Evolutionary conservation across 2,797 vertebrate genomes (phyloP).

Genomic region (Salmo trutta): DNA sequence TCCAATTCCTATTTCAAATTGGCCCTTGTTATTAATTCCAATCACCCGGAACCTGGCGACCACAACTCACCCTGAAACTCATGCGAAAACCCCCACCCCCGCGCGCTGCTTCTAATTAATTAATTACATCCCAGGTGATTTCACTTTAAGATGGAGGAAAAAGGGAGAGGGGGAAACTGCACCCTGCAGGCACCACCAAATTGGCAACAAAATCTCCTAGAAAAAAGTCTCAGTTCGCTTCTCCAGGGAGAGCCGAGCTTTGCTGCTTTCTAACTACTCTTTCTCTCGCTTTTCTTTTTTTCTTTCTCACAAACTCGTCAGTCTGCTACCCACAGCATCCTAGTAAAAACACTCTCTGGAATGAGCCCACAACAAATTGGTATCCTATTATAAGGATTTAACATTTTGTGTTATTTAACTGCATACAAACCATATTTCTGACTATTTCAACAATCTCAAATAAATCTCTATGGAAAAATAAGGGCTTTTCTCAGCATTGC

Average conservation of each 20-base stretch:
- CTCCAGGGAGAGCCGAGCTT: slow-evolving; percentile 47
- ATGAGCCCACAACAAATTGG: slow-evolving; percentile 64
- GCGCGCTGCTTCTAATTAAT: slow-evolving; percentile 78
- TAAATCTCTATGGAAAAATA: not conserved
- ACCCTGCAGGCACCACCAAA: slow-evolving; percentile 70
- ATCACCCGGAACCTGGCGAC: slow-evolving; percentile 78
- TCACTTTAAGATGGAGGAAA: slow-evolving; percentile 72
- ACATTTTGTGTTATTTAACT: slow-evolving; percentile 46
- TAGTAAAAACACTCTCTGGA: slow-evolving; percentile 58
- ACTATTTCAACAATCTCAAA: not conserved
- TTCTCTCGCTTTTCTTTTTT: not conserved
- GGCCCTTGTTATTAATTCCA: slow-evolving; percentile 80
- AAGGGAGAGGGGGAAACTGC: slow-evolving; percentile 51
- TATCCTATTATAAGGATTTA: slow-evolving; percentile 58
- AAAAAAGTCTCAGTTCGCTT: slow-evolving; percentile 57
- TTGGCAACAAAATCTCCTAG: slow-evolving; percentile 67
- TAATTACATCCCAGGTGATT: slow-evolving; percentile 83
- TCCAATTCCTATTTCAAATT: slow-evolving; percentile 77
- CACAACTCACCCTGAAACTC: slow-evolving; percentile 69
- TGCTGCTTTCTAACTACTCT: slow-evolving; percentile 60
- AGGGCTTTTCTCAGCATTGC: slow-evolving; percentile 42
- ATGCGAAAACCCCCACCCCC: slow-evolving; percentile 57
- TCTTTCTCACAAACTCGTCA: slow-evolving; percentile 4
- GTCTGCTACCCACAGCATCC: slow-evolving; percentile 48
- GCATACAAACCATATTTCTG: slow-evolving; percentile 44